phyloP scores from a whole-genome alignment of 2,888 invertebrate species.

The Ptychoptera contaminata region DNA sequence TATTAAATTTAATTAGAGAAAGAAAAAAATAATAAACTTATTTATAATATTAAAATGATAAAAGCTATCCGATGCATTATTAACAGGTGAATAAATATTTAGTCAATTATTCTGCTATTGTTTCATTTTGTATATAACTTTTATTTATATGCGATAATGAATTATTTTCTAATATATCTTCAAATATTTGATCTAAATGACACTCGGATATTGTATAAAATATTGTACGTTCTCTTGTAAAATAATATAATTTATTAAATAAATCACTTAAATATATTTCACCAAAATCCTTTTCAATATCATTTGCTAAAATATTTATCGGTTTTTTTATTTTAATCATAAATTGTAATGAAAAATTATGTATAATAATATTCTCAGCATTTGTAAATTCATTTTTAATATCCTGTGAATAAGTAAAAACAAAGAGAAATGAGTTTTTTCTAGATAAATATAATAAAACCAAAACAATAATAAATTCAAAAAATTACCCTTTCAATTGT shows the following conservation, averaged over 20 bases:
- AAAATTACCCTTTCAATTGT: slow-evolving; percentile 18
- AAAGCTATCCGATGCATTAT: too few species aligned
- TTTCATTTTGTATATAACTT: neutral
- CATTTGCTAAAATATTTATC: neutral
- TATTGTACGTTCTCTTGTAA: slow-evolving; percentile 15
- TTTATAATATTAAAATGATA: too few species aligned
- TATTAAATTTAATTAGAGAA: too few species aligned
- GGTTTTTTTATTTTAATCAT: slow-evolving; percentile 16
- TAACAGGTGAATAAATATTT: too few species aligned
- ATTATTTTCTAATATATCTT: slow-evolving; percentile 21
- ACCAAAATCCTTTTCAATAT: slow-evolving; percentile 5
- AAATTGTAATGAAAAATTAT: slow-evolving; percentile 25
- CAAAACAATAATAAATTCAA: too few species aligned
- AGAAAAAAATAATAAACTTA: too few species aligned
- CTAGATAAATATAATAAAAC: too few species aligned
- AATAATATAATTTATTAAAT: slow-evolving; percentile 16
- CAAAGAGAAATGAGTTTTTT: neutral
- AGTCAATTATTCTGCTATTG: too few species aligned
- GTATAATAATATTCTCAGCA: slow-evolving; percentile 20
- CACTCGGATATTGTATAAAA: slow-evolving; percentile 25
- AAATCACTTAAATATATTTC: slow-evolving; percentile 9
- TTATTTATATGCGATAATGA: neutral
- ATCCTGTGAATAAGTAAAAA: slow-evolving; percentile 13
- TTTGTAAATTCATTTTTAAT: slow-evolving; percentile 18
- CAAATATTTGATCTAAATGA: slow-evolving; percentile 27